Conservation (phyloP, 1,140 invertebrate genomes). For the Hirudo medicinalis region DNA sequence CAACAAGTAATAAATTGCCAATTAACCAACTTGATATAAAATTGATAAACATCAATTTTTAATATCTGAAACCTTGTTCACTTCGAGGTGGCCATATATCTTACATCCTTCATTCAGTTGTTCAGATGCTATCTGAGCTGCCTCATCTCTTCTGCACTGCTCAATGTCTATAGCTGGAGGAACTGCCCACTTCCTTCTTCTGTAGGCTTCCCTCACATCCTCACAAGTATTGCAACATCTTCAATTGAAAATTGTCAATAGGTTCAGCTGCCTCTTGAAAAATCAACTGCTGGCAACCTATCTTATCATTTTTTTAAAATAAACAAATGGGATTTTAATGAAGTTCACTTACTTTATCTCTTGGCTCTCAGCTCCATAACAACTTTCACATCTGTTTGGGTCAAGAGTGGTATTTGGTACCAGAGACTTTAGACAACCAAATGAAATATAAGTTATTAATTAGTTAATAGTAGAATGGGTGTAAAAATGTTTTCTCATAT, state of each 20-base stretch:
- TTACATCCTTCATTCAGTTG: slow-evolving; percentile 55
- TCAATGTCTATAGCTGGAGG: slow-evolving; percentile 61
- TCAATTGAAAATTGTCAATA: slow-evolving; percentile 10
- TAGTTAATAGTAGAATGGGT: no score
- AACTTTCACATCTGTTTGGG: slow-evolving; percentile 47
- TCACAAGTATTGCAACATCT: slow-evolving; percentile 93
- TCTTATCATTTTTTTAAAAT: background rate
- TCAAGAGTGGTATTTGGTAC: slow-evolving; percentile 25
- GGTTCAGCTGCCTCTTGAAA: background rate
- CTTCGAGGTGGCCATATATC: slow-evolving; percentile 82
- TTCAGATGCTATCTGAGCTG: slow-evolving; percentile 50
- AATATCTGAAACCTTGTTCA: slow-evolving; percentile 56
- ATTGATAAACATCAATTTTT: background rate
- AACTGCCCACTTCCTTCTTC: slow-evolving; percentile 70
- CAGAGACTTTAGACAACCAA: background rate
- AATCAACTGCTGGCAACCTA: background rate
- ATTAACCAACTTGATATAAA: background rate
- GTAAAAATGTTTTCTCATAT: no score
- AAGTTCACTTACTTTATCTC: slow-evolving; percentile 50
- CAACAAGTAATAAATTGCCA: background rate
- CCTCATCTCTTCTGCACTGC: slow-evolving; percentile 75
- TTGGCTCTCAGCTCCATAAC: slow-evolving; percentile 71
- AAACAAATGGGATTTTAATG: background rate
- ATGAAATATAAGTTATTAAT: no score
- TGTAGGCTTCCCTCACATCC: slow-evolving; percentile 83